Conservation (phyloP, 2,797 vertebrate species). For the Myripristis murdjan region DNA sequence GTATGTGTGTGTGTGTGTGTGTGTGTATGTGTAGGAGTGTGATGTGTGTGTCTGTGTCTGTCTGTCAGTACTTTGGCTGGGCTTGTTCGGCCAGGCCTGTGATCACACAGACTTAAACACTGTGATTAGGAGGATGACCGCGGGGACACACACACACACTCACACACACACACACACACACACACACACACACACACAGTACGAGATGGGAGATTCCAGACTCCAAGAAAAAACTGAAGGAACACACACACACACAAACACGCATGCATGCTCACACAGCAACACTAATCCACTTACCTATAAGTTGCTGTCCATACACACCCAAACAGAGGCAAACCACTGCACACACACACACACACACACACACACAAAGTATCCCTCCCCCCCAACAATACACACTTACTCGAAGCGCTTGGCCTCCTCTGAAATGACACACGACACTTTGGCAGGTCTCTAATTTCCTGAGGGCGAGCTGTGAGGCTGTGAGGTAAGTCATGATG, state of each 20-base stretch:
- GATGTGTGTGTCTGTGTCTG: constrained; percentile 29
- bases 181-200: constrained; percentile 34
- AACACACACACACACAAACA: constrained; percentile 25
- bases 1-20: constrained; percentile 10
- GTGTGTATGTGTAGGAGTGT: constrained; percentile 10
- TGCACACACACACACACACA: constrained; percentile 9
- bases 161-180: constrained; percentile 18
- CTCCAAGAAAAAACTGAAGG: constrained; percentile 30
- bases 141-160: constrained; percentile 23
- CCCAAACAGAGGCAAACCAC: constrained; percentile 52
- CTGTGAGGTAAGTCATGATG: constrained; percentile 49
- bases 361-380: constrained; percentile 14
- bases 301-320: constrained; percentile 33
- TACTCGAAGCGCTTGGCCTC: constrained; percentile 26
- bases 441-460: constrained; percentile 67
- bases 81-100: constrained; percentile 64
- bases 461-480: constrained; percentile 42
- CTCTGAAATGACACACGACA: constrained; percentile 45
- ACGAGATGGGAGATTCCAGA: constrained; percentile 42
- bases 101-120: constrained; percentile 80
- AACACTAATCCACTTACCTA: constrained; percentile 32
- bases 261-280: constrained; percentile 26
- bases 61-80: constrained; percentile 58
- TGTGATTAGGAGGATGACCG: constrained; percentile 68
- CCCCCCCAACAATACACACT: constrained; percentile 40